Evolutionary conservation across 2,797 vertebrate genomes (phyloP).

Genomic region (Amniataba percoides): DNA sequence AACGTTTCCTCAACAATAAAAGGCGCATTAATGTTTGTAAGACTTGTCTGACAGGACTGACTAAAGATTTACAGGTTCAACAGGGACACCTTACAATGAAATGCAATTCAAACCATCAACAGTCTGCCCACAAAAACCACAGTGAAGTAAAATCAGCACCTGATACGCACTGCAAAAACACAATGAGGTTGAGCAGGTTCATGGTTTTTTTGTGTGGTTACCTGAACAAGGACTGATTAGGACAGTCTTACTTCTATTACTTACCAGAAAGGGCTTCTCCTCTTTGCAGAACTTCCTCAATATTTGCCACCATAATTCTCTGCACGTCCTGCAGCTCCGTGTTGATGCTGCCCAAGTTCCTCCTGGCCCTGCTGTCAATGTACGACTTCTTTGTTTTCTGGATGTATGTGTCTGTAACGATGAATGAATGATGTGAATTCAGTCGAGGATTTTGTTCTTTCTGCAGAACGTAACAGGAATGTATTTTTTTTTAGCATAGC

Average conservation of each 20-base stretch:
- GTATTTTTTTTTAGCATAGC: not conserved
- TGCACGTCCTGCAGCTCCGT: conserved; percentile 95
- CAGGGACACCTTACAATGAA: not conserved
- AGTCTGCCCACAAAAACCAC: not conserved
- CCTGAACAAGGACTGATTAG: not conserved
- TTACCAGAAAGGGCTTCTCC: conserved; percentile 94
- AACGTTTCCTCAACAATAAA: not conserved
- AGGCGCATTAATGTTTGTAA: not conserved
- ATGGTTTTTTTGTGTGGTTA: not conserved
- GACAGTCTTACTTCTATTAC: not conserved
- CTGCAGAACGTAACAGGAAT: not conserved
- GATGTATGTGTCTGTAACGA: conserved; percentile 91
- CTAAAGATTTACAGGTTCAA: not conserved
- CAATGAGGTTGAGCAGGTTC: too few species aligned
- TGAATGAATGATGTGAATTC: not conserved
- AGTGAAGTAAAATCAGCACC: not conserved
- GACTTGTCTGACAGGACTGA: not conserved
- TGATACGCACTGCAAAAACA: not conserved
- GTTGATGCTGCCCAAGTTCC: conserved; percentile 93
- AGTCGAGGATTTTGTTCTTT: not conserved
- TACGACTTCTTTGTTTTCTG: conserved; percentile 95
- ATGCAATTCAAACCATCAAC: not conserved
- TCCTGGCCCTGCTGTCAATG: conserved; percentile 91
- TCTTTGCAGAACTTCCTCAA: conserved; percentile 94
- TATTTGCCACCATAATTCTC: conserved; percentile 97